Conservation (phyloP, 2,797 vertebrate genomes). For the Fistularia tabacaria region DNA sequence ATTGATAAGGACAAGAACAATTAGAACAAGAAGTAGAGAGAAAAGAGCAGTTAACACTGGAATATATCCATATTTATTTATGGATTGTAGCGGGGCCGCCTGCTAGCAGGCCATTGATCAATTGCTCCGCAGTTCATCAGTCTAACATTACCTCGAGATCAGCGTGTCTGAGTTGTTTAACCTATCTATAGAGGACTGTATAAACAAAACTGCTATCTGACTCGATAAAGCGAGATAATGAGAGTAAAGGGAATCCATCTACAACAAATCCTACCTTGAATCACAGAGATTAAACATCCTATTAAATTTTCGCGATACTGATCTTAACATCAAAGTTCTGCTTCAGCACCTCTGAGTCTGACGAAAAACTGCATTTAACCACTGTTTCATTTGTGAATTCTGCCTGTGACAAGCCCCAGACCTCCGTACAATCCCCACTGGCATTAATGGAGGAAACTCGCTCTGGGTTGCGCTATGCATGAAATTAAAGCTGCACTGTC, state of each 20-base stretch:
- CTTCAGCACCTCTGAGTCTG: conserved; percentile 5
- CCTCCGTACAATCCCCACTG: conserved; percentile 16
- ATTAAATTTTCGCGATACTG: conserved; percentile 1
- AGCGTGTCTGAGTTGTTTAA: too few species aligned
- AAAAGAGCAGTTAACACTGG: too few species aligned
- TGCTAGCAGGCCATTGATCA: too few species aligned
- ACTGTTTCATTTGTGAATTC: conserved; percentile 27
- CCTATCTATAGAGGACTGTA: too few species aligned
- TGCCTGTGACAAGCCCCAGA: conserved; percentile 23
- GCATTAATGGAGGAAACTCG: conserved; percentile 5
- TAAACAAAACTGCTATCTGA: background rate
- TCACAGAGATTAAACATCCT: background rate
- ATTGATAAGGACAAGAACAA: too few species aligned
- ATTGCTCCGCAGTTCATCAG: too few species aligned
- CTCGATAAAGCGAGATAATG: background rate
- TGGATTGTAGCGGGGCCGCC: too few species aligned
- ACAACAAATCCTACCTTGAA: background rate
- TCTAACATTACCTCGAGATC: too few species aligned
- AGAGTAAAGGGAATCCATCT: background rate
- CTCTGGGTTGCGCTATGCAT: conserved; percentile 20
- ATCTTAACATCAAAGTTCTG: conserved; percentile 14
- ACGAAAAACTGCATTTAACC: conserved; percentile 36
- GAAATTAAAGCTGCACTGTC: conserved; percentile 33
- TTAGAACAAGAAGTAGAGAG: too few species aligned
- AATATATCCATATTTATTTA: too few species aligned